phyloP scores from a whole-genome alignment of 2,888 invertebrate species.

The Calliopum simillimum region DNA sequence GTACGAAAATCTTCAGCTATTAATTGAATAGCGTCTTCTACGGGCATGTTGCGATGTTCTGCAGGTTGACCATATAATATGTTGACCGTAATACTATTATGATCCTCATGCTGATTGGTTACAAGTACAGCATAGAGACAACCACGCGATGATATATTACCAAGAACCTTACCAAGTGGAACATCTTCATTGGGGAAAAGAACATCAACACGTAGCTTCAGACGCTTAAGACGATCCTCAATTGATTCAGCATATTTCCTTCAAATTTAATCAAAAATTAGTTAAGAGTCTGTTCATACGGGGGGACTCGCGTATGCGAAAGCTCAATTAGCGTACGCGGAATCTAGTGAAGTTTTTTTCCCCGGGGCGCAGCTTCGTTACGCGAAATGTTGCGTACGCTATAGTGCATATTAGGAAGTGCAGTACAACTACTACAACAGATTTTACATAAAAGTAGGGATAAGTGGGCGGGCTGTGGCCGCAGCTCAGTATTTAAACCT shows the following conservation, averaged over 20 bases:
- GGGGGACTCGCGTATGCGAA: too few species aligned
- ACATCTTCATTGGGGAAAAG: constrained; percentile 93
- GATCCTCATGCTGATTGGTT: constrained; percentile 86
- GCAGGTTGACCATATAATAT: constrained; percentile 88
- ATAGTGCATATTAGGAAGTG: too few species aligned
- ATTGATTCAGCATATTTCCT: constrained; percentile 87
- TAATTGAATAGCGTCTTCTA: constrained; percentile 88
- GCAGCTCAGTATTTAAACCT: too few species aligned
- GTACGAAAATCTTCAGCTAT: constrained; percentile 78
- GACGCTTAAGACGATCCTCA: constrained; percentile 81
- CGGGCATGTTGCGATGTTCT: constrained; percentile 96
- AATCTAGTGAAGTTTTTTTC: too few species aligned
- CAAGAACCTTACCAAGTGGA: constrained; percentile 79
- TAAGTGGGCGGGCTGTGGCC: too few species aligned
- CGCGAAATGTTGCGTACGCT: background rate
- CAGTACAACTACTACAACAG: too few species aligned
- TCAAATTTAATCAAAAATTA: constrained; percentile 26
- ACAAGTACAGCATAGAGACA: constrained; percentile 90
- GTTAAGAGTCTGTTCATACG: too few species aligned
- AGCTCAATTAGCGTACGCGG: too few species aligned
- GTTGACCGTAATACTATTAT: constrained; percentile 88
- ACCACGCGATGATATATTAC: constrained; percentile 84
- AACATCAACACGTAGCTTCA: constrained; percentile 85
- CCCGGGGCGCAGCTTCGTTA: too few species aligned
- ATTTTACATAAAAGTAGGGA: too few species aligned